Base-by-base conservation (phyloP, 2,797 vertebrate species). In the Todus mexicanus region DNA sequence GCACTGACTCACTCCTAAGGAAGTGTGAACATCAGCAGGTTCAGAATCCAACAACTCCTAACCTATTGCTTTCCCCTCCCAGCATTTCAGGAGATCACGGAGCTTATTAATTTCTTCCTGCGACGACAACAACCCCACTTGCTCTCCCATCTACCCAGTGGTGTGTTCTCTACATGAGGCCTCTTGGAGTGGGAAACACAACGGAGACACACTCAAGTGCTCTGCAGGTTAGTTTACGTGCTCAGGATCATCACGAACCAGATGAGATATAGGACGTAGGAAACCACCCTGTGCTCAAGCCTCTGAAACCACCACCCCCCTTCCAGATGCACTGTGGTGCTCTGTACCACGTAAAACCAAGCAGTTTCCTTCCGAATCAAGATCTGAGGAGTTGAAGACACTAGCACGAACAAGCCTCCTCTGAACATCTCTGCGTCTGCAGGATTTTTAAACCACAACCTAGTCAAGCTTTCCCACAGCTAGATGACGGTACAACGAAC, bases 381-480 rank as follows among this genome's bases (percentile, higher is more conserved):
- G 48, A 35, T 21, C 31, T 57, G 37, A 79, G 35, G 4, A 48
- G 42, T 37, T 40, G n/a, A 43, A 25, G 23, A 37, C 17, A 29
- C 19, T 2, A 21, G 45, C 50, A 31, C 22, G 31, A 27, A 47
- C 3, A 18, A 38, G 21, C 9, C 38, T 65, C 64, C 31, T 80
- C 71, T 79, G 33, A 83, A 50, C 69, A 80, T 31, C 69, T 73
- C 56, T 73, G 64, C 64, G 60, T 40, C 89, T 72, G 87, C 80
- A 90, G 43, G 60, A 83, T 54, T 90, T 89, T 76, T 21, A 83
- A 63, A 73, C 75, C 73, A 51, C 80, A 95, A 63, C 56, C 42
- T 40, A 85, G 83, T 90, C 88, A 76, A 88, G 66, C 38, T 70
- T n/a, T 68, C 35, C 76, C 69, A 64, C 50, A 82, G 71, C 69